Percentiles rank a stretch among this genome's conserved stretches.
Evolutionary conservation across 1,140 invertebrate species (phyloP).

Genomic region (Sarcophaga peregrina): DNA sequence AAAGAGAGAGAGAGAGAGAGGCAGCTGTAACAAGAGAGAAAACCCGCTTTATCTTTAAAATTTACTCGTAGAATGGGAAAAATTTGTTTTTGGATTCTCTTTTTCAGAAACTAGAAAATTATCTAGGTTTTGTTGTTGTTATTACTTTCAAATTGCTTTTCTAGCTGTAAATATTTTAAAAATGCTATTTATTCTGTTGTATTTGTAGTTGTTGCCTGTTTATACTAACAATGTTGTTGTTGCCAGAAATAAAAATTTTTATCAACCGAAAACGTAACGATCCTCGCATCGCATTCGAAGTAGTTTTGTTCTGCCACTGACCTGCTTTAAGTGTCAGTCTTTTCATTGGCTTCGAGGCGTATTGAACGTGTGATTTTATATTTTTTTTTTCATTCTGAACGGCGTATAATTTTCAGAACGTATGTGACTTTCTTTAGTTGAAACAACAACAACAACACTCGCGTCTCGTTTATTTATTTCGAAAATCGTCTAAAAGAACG

Average conservation of each 20-base stretch:
- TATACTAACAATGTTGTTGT: neutral
- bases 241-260: neutral
- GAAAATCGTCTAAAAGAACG: neutral
- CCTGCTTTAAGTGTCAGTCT: constrained; percentile 38
- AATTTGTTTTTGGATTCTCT: too few species aligned
- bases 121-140: neutral
- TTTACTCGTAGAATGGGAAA: too few species aligned
- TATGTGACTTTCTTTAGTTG: neutral
- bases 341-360: constrained; percentile 35
- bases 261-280: neutral
- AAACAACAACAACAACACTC: neutral
- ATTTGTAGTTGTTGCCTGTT: neutral
- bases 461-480: neutral
- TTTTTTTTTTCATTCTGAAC: neutral
- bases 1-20: too few species aligned
- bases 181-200: too few species aligned
- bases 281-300: neutral
- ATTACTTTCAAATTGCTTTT: neutral
- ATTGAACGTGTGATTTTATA: constrained; percentile 28
- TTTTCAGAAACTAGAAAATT: neutral
- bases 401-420: too few species aligned
- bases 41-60: too few species aligned
- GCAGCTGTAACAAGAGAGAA: too few species aligned
- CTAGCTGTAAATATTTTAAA: constrained; percentile 20
- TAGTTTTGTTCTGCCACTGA: constrained; percentile 35